phyloP scores from a whole-genome alignment of 2,113 vertebrate genomes.

The Melozone crissalis region DNA sequence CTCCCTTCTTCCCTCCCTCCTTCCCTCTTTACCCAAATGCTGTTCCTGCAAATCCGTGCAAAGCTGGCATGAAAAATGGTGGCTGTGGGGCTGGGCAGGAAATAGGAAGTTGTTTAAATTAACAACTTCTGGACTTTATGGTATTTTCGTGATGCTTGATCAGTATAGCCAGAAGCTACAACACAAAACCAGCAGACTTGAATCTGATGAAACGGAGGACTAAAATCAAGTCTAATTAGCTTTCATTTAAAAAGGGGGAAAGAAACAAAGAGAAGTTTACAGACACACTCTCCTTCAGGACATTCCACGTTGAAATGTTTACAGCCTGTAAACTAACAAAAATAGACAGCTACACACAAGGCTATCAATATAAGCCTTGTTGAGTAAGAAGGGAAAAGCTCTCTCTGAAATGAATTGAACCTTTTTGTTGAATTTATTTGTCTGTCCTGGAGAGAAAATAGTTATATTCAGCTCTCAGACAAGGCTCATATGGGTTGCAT shows the following conservation, averaged over 20 bases:
- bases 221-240: background rate
- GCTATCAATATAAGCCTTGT: background rate
- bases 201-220: background rate
- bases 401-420: background rate
- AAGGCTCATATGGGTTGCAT: background rate
- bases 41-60: background rate
- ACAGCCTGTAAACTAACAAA: background rate
- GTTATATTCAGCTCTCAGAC: background rate
- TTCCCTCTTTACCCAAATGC: background rate
- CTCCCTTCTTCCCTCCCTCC: background rate
- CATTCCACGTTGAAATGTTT: background rate
- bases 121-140: background rate
- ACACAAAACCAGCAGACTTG: background rate
- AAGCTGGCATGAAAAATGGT: background rate
- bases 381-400: background rate
- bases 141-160: conserved; percentile 1
- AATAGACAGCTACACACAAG: background rate
- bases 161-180: background rate
- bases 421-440: background rate
- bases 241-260: background rate
- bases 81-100: background rate
- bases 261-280: background rate
- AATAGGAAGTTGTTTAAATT: conserved; percentile 5
- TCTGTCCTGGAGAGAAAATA: background rate
- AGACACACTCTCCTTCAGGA: background rate